A percentile compares a stretch with the other conserved stretches of the same genome.
Conservation (phyloP, 2,888 invertebrate species). For the Aphrophora alni region DNA sequence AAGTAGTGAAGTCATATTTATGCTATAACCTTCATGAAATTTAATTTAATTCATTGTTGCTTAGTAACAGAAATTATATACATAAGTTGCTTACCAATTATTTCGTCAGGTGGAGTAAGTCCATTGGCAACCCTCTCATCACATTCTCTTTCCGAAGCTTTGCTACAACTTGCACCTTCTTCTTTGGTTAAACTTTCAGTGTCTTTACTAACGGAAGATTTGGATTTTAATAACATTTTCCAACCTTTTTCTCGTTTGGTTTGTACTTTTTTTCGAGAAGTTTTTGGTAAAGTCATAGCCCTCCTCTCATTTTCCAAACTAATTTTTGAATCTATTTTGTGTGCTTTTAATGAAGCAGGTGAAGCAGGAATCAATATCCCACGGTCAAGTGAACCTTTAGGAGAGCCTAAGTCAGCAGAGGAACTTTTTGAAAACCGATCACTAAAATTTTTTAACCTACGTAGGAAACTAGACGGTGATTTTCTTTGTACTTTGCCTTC, state of each 20-base stretch:
- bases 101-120: constrained; percentile 38
- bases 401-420: constrained; percentile 35
- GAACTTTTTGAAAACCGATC: constrained; percentile 38
- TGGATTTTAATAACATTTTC: constrained; percentile 34
- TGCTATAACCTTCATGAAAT: no score
- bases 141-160: background rate
- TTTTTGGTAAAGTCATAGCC: constrained; percentile 39
- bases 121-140: constrained; percentile 38
- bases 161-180: constrained; percentile 25
- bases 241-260: constrained; percentile 35
- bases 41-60: no score
- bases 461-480: constrained; percentile 37
- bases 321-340: constrained; percentile 32
- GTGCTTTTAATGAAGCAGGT: constrained; percentile 37
- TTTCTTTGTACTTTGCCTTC: constrained; percentile 37
- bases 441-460: constrained; percentile 35
- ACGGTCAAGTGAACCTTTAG: constrained; percentile 34
- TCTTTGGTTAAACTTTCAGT: constrained; percentile 16
- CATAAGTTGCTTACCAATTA: constrained; percentile 27
- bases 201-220: constrained; percentile 29
- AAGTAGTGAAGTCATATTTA: no score
- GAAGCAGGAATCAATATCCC: constrained; percentile 35
- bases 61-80: no score
- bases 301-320: constrained; percentile 31
- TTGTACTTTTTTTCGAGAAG: constrained; percentile 33